These are phyloP conservation scores for Tinamus major DNA, from an alignment of 2,797 vertebrate species.

Conservation along the genomic window DNA sequence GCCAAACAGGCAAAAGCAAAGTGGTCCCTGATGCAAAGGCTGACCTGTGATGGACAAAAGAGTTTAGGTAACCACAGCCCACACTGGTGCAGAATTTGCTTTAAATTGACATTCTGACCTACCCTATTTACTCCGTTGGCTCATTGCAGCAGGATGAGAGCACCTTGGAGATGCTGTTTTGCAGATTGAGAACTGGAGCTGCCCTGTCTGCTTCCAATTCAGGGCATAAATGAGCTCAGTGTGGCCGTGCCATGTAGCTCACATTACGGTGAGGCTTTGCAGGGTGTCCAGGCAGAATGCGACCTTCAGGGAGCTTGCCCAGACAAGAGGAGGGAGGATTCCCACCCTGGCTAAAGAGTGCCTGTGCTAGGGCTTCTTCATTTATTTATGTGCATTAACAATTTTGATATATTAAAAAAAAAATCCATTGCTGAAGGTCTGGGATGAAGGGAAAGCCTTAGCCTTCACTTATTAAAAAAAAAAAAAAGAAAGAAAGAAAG, in stretches of 20 bases:
- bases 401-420: neutral
- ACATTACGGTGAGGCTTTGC: neutral
- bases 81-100: neutral
- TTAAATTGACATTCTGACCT: neutral
- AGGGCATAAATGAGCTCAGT: neutral
- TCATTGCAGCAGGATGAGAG: neutral
- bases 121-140: neutral
- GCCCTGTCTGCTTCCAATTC: neutral
- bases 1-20: no score
- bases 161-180: neutral
- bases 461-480: neutral
- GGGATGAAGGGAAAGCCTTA: neutral
- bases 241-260: neutral
- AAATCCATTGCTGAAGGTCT: no score
- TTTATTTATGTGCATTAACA: neutral
- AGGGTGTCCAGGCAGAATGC: neutral
- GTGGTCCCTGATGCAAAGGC: no score
- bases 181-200: neutral
- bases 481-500: neutral
- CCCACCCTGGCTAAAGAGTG: accelerated
- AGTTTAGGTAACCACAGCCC: neutral
- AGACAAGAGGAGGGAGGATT: no score
- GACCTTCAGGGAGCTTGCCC: neutral
- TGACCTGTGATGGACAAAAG: neutral
- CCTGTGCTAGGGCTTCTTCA: accelerated